Base-by-base conservation (phyloP, 2,888 invertebrate genomes). In the Ormyrus thymus region DNA sequence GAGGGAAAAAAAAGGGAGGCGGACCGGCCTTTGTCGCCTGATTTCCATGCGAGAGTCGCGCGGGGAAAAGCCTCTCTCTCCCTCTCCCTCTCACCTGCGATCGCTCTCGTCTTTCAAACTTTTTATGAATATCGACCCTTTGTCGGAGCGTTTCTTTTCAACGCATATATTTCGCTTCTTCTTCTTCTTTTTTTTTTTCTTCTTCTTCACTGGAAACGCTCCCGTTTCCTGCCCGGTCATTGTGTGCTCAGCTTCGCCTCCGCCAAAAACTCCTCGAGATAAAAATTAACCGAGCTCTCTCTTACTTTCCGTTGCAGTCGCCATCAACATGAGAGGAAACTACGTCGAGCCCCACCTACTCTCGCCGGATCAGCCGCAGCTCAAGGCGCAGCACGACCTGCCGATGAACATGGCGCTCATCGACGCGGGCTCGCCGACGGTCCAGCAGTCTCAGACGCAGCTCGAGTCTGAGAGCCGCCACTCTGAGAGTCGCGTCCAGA, bases 311-410 rank as follows among this genome's bases (percentile, higher is more conserved):
- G 81, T 69, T 56, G 1, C 48, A 76, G 66, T 15, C 0, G 66
- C 7, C 43, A 43, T 56, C 51, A 83, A 81, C 56, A 87, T 87
- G 86, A 81, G 84, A 81, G 86, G 82, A 11, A 84, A 84, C 48
- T 86, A 84, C 66, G 64, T 81, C 13, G 85, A 84, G 71, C 82
- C 84, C 58, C 68, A 81, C 50, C 81, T 81, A 45, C 81, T 82
- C 48, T 80, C 81, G 66, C 79, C 85, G 64, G 84, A 83, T 58
- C 85, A 83, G 73, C 76, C 58, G 8, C 43, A 58, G 61, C 76
- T 61, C 1, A 78, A 76, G 56, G 59, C 61, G 11, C 64, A 79
- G 29, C 61, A 69, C 53, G 64, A 55, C 5, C 65, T 64, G 46
- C n/a, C 9, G 51, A 81, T 80, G 72, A 50, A 58, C 65, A 73